These are phyloP conservation scores for Epirrita christyi DNA, from an alignment of 2,888 invertebrate species.

Conservation along the genomic window DNA sequence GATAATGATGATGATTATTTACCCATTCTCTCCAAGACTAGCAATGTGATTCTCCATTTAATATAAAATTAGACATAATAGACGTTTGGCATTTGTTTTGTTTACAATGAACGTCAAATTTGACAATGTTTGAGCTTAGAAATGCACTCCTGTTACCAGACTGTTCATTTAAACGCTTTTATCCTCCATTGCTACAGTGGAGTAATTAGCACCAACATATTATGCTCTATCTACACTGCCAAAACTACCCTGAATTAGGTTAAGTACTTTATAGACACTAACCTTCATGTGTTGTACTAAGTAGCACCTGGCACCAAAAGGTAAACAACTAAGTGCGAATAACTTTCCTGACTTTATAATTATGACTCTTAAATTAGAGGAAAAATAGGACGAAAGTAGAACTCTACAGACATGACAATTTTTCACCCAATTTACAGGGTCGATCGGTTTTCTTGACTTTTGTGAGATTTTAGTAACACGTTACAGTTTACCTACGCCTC, in stretches of 20 bases:
- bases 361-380: background rate
- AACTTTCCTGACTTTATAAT: slow-evolving; percentile 10
- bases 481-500: too few relatives aligned
- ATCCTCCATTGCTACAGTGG: background rate
- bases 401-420: background rate
- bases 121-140: too few relatives aligned
- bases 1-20: too few relatives aligned
- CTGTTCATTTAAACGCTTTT: background rate
- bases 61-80: too few relatives aligned
- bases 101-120: too few relatives aligned
- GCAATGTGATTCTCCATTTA: too few relatives aligned
- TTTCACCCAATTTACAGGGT: background rate
- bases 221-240: slow-evolving; percentile 15
- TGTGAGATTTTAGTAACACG: background rate
- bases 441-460: background rate
- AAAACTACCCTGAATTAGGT: slow-evolving; percentile 2
- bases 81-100: too few relatives aligned
- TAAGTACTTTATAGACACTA: slow-evolving; percentile 19
- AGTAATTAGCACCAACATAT: slow-evolving; percentile 20
- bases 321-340: slow-evolving; percentile 16
- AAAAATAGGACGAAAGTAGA: background rate
- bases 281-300: slow-evolving; percentile 15
- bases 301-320: slow-evolving; percentile 19
- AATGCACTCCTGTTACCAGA: too few relatives aligned
- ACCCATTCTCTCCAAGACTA: too few relatives aligned